These are phyloP conservation scores for Macrotus californicus DNA, from an alignment of 2,113 vertebrate species.

Conservation along the genomic window DNA sequence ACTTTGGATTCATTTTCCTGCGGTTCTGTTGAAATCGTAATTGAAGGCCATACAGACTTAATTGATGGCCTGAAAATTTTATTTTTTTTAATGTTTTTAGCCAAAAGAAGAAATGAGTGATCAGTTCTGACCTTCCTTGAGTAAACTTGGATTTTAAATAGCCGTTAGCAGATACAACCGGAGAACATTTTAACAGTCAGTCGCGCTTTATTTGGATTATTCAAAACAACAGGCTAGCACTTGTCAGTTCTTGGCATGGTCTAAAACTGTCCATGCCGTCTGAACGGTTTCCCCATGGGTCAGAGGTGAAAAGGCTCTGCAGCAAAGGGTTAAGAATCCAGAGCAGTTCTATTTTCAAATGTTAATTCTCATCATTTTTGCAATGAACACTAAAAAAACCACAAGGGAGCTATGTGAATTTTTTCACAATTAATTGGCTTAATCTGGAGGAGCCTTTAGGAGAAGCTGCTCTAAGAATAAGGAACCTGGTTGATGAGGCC, in stretches of 20 bases:
- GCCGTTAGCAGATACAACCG: conserved; percentile 34
- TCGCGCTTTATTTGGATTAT: conserved; percentile 51
- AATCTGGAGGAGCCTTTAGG: conserved; percentile 31
- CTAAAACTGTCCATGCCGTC: conserved; percentile 38
- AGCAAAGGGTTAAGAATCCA: conserved; percentile 9
- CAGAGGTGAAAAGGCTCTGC: conserved; percentile 3
- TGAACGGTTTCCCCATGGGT: neutral
- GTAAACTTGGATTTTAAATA: conserved; percentile 51
- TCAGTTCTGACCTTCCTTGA: conserved; percentile 33
- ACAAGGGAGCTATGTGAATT: conserved; percentile 43
- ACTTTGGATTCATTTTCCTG: neutral
- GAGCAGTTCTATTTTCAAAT: conserved; percentile 53
- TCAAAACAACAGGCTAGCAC: conserved; percentile 32
- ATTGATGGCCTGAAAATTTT: neutral
- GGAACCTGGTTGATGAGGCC: neutral
- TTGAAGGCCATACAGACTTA: neutral
- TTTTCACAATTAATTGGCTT: conserved; percentile 63
- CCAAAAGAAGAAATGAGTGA: conserved; percentile 24
- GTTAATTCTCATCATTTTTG: conserved; percentile 48
- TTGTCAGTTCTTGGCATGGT: neutral
- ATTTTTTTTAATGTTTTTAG: conserved; percentile 16
- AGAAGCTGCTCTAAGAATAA: conserved; percentile 40
- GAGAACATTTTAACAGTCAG: conserved; percentile 25
- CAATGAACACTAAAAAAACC: conserved; percentile 41
- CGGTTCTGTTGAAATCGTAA: conserved; percentile 9